Evolutionary conservation across 2,113 vertebrate genomes (phyloP), one percentile per base, ranked within the genome.

Genomic region (Synchiropus splendidus): DNA sequence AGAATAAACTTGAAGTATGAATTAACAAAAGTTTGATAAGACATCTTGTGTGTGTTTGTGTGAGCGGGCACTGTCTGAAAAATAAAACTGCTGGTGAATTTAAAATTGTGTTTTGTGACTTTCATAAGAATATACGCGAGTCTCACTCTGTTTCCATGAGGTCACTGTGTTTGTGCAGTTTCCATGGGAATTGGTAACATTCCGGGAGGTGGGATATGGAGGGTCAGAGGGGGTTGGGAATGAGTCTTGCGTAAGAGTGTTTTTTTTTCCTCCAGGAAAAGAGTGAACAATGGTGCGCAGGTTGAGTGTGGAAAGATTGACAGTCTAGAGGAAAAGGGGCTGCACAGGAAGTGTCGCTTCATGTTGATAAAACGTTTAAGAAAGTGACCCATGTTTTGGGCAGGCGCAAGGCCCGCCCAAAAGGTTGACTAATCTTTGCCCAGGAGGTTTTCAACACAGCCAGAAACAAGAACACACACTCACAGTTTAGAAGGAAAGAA

Each of bases 61-160:
- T 51, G 45, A 59, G 70, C 53, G 66, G 58, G 70, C 64, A 11
- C 35, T 46, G 56, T 73, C 59, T 71, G 48, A 71, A 44, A 63
- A 80, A 80, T 74, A 82, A 84, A 82, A 39, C 61, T 73, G 70
- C 68, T 60, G 62, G 55, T 59, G 42, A 51, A 65, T 38, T 61
- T 39, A 55, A 54, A 9, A 21, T 40, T 32, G 41, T 57, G 43
- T 53, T 72, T 43, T 57, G 39, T 72, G 39, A 36, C 39, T 66
- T 53, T 12, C 45, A 30, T 45, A 11, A 39, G 33, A 31, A 49
- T 35, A 18, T 39, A 1, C 0, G 3, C 39, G 10, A 13, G n/a
- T n/a, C n/a, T n/a, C n/a, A n/a, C 30, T 12, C 14, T 37, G 33
- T 44, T 56, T 58, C 57, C 61, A 63, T 39, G 46, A 68, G 61